phyloP scores from a whole-genome alignment of 30 jellyfish, hydroid and myxozoan genomes.

The Aurelia aurita complex sp. Pacific region DNA sequence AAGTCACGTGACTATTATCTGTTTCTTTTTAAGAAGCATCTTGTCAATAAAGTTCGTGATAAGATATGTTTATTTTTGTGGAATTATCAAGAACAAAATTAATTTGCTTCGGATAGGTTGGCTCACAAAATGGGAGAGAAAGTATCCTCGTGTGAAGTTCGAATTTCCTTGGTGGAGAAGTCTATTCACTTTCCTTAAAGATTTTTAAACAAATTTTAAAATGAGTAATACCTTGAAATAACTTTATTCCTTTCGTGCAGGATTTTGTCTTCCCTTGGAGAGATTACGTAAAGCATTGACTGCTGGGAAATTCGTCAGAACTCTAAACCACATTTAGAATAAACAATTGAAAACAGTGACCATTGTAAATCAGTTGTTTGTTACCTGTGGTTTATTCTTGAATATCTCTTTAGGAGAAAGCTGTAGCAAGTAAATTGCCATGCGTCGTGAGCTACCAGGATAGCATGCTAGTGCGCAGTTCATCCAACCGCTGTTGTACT shows the following conservation, averaged over 20 bases:
- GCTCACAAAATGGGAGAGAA: too few relatives aligned
- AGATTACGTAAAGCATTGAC: conserved; percentile 10
- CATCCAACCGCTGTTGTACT: conserved; percentile 44
- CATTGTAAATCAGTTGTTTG: conserved; percentile 41
- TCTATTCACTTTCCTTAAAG: too few relatives aligned
- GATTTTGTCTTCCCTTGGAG: not conserved
- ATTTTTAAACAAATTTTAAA: not conserved
- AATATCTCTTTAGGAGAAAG: conserved; percentile 32
- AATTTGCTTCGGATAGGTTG: not conserved
- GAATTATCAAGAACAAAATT: not conserved
- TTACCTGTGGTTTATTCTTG: conserved; percentile 24
- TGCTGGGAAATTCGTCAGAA: conserved; percentile 33
- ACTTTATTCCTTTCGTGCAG: conserved; percentile 20
- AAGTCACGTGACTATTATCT: not conserved
- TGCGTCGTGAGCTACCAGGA: conserved; percentile 59
- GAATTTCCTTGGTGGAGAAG: too few relatives aligned
- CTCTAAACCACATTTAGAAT: conserved; percentile 19
- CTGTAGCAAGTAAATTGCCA: conserved; percentile 49
- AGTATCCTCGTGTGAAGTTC: too few relatives aligned
- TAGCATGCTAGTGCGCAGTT: conserved; percentile 60
- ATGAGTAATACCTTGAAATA: conserved; percentile 2
- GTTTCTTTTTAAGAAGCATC: not conserved
- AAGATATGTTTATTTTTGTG: too few relatives aligned
- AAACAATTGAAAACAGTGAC: conserved; percentile 41
- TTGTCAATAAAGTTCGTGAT: too few relatives aligned